Evolutionary conservation across 2,797 vertebrate species (phyloP).

Genomic region (Hypotaenidia okinawae): DNA sequence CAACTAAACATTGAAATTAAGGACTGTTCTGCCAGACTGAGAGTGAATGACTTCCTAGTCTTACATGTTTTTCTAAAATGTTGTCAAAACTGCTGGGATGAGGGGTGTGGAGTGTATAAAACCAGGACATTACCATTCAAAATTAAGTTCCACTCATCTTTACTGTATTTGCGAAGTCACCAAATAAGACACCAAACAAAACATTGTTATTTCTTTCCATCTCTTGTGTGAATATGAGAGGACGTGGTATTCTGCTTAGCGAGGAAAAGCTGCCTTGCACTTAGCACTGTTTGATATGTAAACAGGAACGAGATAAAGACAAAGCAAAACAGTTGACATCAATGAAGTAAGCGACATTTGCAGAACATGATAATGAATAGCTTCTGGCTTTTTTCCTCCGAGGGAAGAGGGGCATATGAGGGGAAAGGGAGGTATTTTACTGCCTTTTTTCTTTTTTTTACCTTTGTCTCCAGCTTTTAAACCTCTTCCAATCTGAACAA

Average conservation of each 20-base stretch:
- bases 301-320: slow-evolving; percentile 63
- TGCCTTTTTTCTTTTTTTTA: background rate
- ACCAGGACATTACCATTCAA: background rate
- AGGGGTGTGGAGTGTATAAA: background rate
- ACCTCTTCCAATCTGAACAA: background rate
- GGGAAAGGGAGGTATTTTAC: background rate
- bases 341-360: background rate
- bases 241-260: background rate
- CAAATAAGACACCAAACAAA: background rate
- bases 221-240: slow-evolving; percentile 15
- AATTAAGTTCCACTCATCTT: background rate
- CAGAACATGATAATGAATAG: background rate
- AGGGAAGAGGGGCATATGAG: background rate
- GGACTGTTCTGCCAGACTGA: background rate
- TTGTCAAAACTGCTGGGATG: background rate
- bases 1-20: background rate
- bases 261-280: slow-evolving; percentile 28
- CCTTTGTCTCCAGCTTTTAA: background rate
- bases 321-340: slow-evolving; percentile 52
- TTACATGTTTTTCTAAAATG: background rate
- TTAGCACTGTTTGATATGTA: slow-evolving; percentile 47
- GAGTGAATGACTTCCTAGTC: background rate
- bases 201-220: background rate
- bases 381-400: background rate
- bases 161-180: background rate